A percentile compares a stretch with the other conserved stretches of the same genome.
Conservation (phyloP, 2,888 invertebrate species). For the Gymnocheta viridis region DNA sequence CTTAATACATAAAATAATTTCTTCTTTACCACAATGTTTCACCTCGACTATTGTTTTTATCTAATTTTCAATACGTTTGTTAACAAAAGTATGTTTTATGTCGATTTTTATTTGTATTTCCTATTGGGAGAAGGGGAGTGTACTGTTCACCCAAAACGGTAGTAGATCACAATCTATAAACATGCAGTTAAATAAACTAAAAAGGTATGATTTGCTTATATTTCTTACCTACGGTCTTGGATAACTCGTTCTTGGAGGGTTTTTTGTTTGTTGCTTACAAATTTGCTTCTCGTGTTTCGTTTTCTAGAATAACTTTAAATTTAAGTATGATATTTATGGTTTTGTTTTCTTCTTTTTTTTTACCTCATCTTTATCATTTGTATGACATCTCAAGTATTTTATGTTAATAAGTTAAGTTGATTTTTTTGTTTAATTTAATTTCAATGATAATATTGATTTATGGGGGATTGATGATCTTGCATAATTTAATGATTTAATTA, state of each 20-base stretch:
- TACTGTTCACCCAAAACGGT: constrained; percentile 39
- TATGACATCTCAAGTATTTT: constrained; percentile 67
- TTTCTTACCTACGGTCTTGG: not conserved
- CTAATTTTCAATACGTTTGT: not conserved
- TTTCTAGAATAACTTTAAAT: not conserved
- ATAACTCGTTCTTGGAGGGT: not conserved
- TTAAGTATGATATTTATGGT: constrained; percentile 48
- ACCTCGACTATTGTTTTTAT: constrained; percentile 13
- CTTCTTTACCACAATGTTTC: not conserved
- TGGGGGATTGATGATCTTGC: constrained; percentile 48
- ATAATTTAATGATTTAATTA: constrained; percentile 33
- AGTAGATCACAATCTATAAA: constrained; percentile 61
- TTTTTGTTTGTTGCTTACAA: not conserved
- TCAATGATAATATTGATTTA: constrained; percentile 65
- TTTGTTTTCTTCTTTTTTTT: constrained; percentile 15
- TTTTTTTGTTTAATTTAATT: constrained; percentile 16
- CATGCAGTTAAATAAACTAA: constrained; percentile 57
- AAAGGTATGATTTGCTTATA: constrained; percentile 36
- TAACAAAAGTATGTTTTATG: not conserved
- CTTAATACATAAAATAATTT: not conserved
- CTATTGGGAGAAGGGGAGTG: not conserved
- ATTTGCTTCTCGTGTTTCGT: not conserved
- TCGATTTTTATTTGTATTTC: not conserved
- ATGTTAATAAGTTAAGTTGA: constrained; percentile 41
- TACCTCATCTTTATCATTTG: constrained; percentile 46